Base-by-base conservation (phyloP, 2,888 invertebrate genomes). In the Disparrhopalites patrizii region DNA sequence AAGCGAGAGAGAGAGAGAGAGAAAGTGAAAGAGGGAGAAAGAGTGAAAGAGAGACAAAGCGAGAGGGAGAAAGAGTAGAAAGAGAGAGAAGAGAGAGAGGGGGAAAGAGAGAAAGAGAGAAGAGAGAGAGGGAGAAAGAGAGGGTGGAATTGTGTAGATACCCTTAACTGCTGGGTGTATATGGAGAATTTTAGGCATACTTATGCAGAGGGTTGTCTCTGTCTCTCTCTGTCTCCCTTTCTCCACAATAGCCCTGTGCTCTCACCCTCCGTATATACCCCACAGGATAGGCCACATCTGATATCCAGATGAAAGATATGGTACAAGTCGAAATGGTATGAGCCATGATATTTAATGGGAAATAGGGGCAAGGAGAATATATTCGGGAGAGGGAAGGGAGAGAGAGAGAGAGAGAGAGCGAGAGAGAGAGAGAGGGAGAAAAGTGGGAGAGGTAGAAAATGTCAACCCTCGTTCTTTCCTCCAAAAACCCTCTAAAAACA, bases 271-370 rank as follows among this genome's bases (percentile, higher is more conserved):
- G n/a, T n/a, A n/a, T n/a, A n/a, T n/a, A n/a, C n/a, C n/a, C n/a
- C n/a, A n/a, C n/a, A 52, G 20, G 36, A 18, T 25, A 43, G 61
- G 57, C 63, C 62, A 61, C 64, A 66, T 66, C 66, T 69, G 66
- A 66, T 66, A 66, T 66, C 58, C 52, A 66, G 52, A 69, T 64
- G 56, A 66, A 66, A 66, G 66, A 66, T 66, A 66, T 69, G 64
- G 66, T 61, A 31, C 31, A 47, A 58, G 58, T 27, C 58, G 31
- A 54, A 54, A 54, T 54, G 31, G 54, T 54, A 28, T 54, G 52
- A 64, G 58, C 65, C 66, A 66, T 69, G 69, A 69, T 66, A 66
- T 69, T 69, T 69, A 69, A 69, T 69, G 64, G 66, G 57, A 31
- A 62, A 36, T 55, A 66, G 69, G 66, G 69, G 50, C 65, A 69